phyloP scores from a whole-genome alignment of 2,888 invertebrate genomes.

The Hemicrepidius hirtus region DNA sequence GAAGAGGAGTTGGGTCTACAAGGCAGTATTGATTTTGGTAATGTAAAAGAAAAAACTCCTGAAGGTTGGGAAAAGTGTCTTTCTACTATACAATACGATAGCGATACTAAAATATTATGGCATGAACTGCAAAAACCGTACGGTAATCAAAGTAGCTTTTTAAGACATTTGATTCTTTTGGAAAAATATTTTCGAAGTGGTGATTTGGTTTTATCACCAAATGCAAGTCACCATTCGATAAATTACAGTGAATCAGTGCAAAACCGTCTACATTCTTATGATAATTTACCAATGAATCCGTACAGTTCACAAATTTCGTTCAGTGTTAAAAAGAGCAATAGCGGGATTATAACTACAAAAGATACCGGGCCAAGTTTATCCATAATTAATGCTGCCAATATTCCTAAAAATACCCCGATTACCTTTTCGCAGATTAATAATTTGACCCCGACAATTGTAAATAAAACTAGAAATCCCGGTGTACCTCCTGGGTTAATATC shows the following conservation, averaged over 20 bases:
- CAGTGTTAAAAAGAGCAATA: constrained; percentile 60
- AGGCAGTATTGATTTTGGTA: constrained; percentile 84
- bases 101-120: constrained; percentile 88
- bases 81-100: constrained; percentile 86
- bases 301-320: constrained; percentile 13
- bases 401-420: constrained; percentile 67
- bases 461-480: constrained; percentile 57
- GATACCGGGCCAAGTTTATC: constrained; percentile 50
- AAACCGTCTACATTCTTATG: constrained; percentile 85
- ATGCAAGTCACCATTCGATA: constrained; percentile 83
- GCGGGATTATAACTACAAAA: constrained; percentile 61
- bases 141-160: constrained; percentile 90
- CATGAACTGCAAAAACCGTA: constrained; percentile 89
- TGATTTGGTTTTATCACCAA: constrained; percentile 83
- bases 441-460: constrained; percentile 53
- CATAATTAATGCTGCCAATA: constrained; percentile 66
- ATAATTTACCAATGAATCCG: constrained; percentile 73
- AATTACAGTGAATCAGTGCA: constrained; percentile 88
- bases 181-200: constrained; percentile 90
- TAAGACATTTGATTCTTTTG: constrained; percentile 85
- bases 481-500: constrained; percentile 69
- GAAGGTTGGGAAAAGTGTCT: constrained; percentile 91
- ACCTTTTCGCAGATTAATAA: constrained; percentile 68
- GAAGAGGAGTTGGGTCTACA: constrained; percentile 88
- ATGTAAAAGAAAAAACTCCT: constrained; percentile 82